Percentiles rank a stretch among this genome's conserved stretches.
phyloP scores from a whole-genome alignment of 2,113 vertebrate species.

The Tetrao urogallus region DNA sequence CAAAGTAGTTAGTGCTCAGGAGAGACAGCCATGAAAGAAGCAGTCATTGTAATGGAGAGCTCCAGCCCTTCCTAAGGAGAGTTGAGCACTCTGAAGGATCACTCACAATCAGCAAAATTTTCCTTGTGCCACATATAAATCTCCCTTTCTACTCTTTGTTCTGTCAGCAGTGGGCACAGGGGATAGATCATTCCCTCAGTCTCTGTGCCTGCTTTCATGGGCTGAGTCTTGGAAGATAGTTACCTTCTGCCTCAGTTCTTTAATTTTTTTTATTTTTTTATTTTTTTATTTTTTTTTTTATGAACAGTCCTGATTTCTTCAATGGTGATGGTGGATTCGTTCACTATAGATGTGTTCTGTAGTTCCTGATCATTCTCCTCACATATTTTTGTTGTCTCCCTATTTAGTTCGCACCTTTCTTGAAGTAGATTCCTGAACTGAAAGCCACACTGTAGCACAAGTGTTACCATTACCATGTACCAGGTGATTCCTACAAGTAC shows the following conservation, averaged over 20 bases:
- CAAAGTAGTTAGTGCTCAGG: not conserved
- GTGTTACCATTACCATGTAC: not conserved
- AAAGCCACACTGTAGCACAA: not conserved
- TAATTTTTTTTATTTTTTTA: not conserved
- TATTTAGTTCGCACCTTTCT: not conserved
- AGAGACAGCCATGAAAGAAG: not conserved
- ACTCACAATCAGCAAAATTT: not conserved
- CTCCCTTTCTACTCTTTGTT: not conserved
- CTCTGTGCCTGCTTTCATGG: not conserved
- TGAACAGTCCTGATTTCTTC: not conserved
- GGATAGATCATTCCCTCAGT: not conserved
- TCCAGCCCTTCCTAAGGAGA: not conserved
- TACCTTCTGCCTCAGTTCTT: not conserved
- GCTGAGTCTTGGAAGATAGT: not conserved
- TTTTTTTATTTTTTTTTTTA: not conserved
- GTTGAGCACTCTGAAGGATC: not conserved
- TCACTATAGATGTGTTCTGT: not conserved
- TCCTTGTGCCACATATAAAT: not conserved
- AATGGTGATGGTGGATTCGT: not conserved
- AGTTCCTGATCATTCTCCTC: not conserved
- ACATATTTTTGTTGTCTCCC: not conserved
- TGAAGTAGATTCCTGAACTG: not conserved
- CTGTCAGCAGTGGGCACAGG: not conserved
- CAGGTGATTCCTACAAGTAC: not conserved
- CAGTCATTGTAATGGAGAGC: not conserved